phyloP scores from a whole-genome alignment of 1,140 invertebrate genomes.

The Diploscapter pachys region DNA sequence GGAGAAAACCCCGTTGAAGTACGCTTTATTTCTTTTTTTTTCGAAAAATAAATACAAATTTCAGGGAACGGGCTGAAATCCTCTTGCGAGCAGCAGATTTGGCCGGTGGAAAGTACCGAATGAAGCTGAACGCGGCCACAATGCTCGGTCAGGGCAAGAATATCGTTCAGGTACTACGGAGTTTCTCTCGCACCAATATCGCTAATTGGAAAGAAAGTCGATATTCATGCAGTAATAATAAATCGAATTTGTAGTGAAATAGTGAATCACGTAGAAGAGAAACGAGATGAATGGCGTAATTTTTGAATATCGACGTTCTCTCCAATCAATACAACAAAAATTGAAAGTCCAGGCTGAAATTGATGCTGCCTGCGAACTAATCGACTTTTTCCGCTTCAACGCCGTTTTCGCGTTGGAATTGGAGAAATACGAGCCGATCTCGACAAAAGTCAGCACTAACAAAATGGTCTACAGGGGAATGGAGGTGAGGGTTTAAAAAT shows the following conservation, averaged over 20 bases:
- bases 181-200: too few species aligned
- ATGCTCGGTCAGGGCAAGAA: slow-evolving; percentile 97
- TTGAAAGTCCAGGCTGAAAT: slow-evolving; percentile 81
- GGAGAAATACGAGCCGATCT: slow-evolving; percentile 82
- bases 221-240: too few species aligned
- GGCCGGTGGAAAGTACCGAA: slow-evolving; percentile 81
- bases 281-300: too few species aligned
- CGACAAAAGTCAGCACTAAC: slow-evolving; percentile 75
- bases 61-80: slow-evolving; percentile 66
- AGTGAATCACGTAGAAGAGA: too few species aligned
- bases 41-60: too few species aligned
- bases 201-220: too few species aligned
- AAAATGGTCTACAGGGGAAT: slow-evolving; percentile 82
- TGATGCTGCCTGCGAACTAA: slow-evolving; percentile 87
- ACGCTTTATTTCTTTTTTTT: slow-evolving; percentile 7
- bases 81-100: slow-evolving; percentile 77
- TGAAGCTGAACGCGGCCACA: slow-evolving; percentile 87
- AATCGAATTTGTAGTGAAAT: too few species aligned
- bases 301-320: too few species aligned
- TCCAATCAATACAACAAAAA: too few species aligned
- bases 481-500: slow-evolving; percentile 64
- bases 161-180: slow-evolving; percentile 64
- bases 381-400: slow-evolving; percentile 94
- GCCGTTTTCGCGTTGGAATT: slow-evolving; percentile 82
- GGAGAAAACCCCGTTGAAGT: slow-evolving; percentile 51